Evolutionary conservation across 2,113 vertebrate species (phyloP).

Genomic region (Phalacrocorax brasilianus): DNA sequence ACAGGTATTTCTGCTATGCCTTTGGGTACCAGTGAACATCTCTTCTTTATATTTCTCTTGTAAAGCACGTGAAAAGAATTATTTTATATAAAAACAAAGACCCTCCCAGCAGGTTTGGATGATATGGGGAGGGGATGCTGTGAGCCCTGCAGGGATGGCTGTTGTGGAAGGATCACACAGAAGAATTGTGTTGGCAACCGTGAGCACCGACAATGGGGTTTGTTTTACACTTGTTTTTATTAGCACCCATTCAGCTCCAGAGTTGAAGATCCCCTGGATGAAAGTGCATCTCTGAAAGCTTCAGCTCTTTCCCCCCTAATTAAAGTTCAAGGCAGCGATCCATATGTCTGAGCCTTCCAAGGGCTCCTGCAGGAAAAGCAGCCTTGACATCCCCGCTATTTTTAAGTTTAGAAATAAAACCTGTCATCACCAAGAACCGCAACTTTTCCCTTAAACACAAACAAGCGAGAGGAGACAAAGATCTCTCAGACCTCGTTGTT

Average conservation of each 20-base stretch:
- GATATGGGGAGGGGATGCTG: neutral
- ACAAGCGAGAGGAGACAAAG: neutral
- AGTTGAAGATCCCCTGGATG: neutral
- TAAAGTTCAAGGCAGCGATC: neutral
- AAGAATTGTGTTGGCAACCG: rapidly evolving
- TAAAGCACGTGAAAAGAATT: neutral
- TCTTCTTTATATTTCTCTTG: neutral
- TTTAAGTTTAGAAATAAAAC: neutral
- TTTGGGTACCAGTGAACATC: neutral
- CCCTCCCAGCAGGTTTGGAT: neutral
- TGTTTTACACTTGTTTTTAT: neutral
- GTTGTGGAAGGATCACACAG: neutral
- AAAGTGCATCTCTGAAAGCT: neutral
- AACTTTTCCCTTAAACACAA: neutral
- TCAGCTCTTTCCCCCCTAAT: neutral
- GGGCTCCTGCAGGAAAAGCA: neutral
- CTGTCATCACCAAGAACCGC: neutral
- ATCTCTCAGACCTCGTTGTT: rapidly evolving
- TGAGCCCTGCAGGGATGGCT: neutral
- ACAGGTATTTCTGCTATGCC: neutral
- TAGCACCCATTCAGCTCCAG: neutral
- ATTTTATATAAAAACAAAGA: neutral
- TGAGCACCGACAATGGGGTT: neutral
- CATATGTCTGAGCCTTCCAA: neutral
- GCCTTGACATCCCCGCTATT: neutral